A percentile compares a stretch with the other conserved stretches of the same genome.
These are phyloP conservation scores for Chrysodeixis includens DNA, from an alignment of 2,888 invertebrate species.

Conservation along the genomic window DNA sequence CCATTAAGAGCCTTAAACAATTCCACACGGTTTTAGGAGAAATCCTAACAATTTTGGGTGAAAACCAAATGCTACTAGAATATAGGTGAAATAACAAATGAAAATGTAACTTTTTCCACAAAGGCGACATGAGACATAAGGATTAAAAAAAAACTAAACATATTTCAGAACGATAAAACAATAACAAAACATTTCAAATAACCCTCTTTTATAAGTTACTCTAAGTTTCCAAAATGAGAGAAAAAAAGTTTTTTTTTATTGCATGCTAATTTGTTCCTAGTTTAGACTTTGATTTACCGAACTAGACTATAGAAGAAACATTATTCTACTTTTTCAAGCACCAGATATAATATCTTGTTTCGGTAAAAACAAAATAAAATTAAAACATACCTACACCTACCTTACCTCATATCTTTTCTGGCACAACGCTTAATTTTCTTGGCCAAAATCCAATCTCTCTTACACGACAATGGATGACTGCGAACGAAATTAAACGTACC, in stretches of 20 bases:
- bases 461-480: constrained; percentile 29
- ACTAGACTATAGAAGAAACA: too few relatives aligned
- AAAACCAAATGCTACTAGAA: not conserved
- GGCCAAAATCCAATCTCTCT: constrained; percentile 37
- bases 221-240: too few relatives aligned
- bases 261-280: too few relatives aligned
- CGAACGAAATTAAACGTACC: constrained; percentile 44
- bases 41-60: constrained; percentile 3
- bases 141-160: too few relatives aligned
- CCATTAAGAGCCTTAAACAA: constrained; percentile 1
- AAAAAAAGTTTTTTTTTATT: too few relatives aligned
- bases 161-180: too few relatives aligned
- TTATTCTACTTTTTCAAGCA: too few relatives aligned
- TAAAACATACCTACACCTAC: not conserved
- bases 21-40: not conserved
- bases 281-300: too few relatives aligned
- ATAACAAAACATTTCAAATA: too few relatives aligned
- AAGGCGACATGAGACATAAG: too few relatives aligned
- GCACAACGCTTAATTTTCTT: constrained; percentile 24
- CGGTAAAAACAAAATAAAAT: not conserved
- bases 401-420: constrained; percentile 24
- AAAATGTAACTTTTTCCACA: not conserved
- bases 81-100: not conserved
- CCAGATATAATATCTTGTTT: too few relatives aligned
- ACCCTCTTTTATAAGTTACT: too few relatives aligned